These are phyloP conservation scores for rabbit (Oryctolagus cuniculus) DNA, from an alignment of 2,113 vertebrate genomes.

Conservation along the genomic window mOryCun1.1 NC_091439.1:79868501-79869000, in stretches of 20 bases:
- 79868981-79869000: neutral
- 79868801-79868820: constrained; percentile 30
- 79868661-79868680: constrained; percentile 29
- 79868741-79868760: neutral
- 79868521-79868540: neutral
- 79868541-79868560: neutral
- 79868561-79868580: constrained; percentile 38
- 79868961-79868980: neutral
- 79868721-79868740: neutral
- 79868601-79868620: neutral
- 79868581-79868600: neutral
- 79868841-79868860: neutral
- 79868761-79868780: neutral
- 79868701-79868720: neutral
- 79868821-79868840: neutral
- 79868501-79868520: neutral
- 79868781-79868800: constrained; percentile 17
- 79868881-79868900: neutral
- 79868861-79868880: neutral
- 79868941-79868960: neutral
- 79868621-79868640: neutral
- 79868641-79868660: neutral
- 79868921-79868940: neutral
- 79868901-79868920: neutral
- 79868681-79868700: neutral